phyloP scores from a whole-genome alignment of 2,888 invertebrate species.

The Lepas anatifera region DNA sequence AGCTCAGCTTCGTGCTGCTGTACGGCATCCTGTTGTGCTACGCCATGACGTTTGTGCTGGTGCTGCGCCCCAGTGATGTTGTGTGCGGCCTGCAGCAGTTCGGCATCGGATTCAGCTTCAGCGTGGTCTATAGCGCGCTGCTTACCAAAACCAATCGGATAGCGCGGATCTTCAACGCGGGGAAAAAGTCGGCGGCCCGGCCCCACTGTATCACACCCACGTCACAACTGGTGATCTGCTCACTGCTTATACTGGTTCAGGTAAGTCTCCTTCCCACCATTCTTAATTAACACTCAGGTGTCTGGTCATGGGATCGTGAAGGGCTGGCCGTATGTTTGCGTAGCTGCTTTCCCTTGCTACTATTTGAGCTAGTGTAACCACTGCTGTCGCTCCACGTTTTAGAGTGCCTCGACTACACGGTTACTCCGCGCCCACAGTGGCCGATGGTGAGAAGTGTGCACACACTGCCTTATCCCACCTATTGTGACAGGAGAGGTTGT shows the following conservation, averaged over 20 bases:
- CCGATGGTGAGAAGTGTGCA: no score
- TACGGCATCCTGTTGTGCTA: conserved; percentile 83
- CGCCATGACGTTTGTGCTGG: conserved; percentile 79
- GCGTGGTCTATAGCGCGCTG: conserved; percentile 90
- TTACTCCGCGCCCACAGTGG: no score
- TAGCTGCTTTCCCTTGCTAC: no score
- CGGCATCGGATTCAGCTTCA: conserved; percentile 62
- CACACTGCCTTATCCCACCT: no score
- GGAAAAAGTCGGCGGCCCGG: conserved; percentile 84
- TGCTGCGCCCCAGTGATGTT: conserved; percentile 71
- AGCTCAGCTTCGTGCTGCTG: conserved; percentile 79
- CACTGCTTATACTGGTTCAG: conserved; percentile 75
- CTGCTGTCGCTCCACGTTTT: no score
- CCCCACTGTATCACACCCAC: conserved; percentile 86
- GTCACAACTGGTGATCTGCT: conserved; percentile 81
- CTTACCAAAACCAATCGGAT: conserved; percentile 96
- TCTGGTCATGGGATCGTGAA: no score
- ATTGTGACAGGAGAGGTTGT: no score
- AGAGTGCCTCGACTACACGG: no score
- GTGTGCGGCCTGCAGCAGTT: conserved; percentile 82
- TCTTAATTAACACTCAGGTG: no score
- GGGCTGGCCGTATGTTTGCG: no score
- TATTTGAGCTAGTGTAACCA: no score
- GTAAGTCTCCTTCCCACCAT: no score
- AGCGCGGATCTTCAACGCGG: conserved; percentile 88